phyloP scores from a whole-genome alignment of 2,113 vertebrate genomes.

The Cranoglanis bouderius region DNA sequence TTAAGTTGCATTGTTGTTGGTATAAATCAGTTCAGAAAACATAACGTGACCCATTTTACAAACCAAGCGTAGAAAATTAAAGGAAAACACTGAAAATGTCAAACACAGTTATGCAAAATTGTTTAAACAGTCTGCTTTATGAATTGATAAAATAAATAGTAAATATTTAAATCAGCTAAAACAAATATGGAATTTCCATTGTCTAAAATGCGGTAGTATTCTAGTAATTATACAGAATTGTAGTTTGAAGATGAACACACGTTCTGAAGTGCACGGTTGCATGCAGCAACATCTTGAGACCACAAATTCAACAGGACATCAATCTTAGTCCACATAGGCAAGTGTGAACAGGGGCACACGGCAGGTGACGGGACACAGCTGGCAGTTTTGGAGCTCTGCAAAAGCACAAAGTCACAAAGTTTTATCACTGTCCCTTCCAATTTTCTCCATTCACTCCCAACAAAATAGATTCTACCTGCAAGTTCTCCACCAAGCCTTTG shows the following conservation, averaged over 20 bases:
- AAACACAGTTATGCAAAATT: background rate
- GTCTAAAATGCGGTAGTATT: background rate
- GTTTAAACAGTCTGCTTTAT: background rate
- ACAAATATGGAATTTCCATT: background rate
- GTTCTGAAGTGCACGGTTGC: background rate
- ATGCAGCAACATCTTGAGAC: background rate
- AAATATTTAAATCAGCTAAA: background rate
- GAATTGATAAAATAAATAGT: background rate
- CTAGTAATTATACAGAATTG: background rate
- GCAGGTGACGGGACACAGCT: background rate
- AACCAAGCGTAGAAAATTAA: background rate
- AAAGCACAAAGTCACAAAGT: background rate
- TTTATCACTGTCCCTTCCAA: background rate
- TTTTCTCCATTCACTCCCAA: background rate
- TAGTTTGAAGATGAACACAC: slow-evolving; percentile 17
- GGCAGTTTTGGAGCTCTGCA: background rate
- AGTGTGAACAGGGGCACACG: background rate
- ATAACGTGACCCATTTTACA: background rate
- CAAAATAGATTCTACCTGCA: slow-evolving; percentile 35
- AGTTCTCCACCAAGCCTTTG: slow-evolving; percentile 34
- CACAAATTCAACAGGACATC: background rate
- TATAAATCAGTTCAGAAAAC: slow-evolving; percentile 1
- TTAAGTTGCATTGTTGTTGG: background rate
- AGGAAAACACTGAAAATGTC: background rate
- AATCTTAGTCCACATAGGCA: slow-evolving; percentile 28